Conservation (phyloP, 2,113 vertebrate genomes). For the Sarotherodon lohbergeri region DNA sequence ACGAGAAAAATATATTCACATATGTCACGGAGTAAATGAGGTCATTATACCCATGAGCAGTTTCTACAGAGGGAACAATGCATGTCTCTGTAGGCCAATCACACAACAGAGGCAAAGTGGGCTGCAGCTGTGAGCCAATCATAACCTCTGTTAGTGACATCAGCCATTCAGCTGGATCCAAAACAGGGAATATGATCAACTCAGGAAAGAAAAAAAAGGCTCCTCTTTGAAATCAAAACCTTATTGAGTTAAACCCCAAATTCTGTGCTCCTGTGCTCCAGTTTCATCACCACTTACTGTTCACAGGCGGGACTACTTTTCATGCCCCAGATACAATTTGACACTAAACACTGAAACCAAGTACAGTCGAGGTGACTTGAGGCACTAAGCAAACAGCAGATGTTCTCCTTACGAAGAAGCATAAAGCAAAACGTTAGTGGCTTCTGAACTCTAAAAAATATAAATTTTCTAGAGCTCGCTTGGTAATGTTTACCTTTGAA, state of each 20-base stretch:
- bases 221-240: constrained; percentile 32
- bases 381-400: constrained; percentile 26
- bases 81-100: constrained; percentile 44
- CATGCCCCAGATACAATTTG: constrained; percentile 38
- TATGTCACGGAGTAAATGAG: constrained; percentile 35
- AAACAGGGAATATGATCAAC: constrained; percentile 42
- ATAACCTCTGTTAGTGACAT: constrained; percentile 38
- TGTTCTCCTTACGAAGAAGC: constrained; percentile 14
- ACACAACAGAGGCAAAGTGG: constrained; percentile 40
- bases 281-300: constrained; percentile 23
- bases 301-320: neutral
- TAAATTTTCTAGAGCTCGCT: neutral
- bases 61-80: constrained; percentile 41
- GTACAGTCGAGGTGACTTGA: constrained; percentile 20
- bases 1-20: constrained; percentile 1
- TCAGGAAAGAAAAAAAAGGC: neutral
- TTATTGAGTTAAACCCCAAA: constrained; percentile 24
- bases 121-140: constrained; percentile 44
- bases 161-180: constrained; percentile 39
- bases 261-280: neutral
- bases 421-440: neutral
- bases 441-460: neutral
- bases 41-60: constrained; percentile 22
- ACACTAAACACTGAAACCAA: constrained; percentile 16
- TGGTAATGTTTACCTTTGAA: neutral